Conservation (phyloP, 2,113 vertebrate species). For the Arvicanthis niloticus region DNA sequence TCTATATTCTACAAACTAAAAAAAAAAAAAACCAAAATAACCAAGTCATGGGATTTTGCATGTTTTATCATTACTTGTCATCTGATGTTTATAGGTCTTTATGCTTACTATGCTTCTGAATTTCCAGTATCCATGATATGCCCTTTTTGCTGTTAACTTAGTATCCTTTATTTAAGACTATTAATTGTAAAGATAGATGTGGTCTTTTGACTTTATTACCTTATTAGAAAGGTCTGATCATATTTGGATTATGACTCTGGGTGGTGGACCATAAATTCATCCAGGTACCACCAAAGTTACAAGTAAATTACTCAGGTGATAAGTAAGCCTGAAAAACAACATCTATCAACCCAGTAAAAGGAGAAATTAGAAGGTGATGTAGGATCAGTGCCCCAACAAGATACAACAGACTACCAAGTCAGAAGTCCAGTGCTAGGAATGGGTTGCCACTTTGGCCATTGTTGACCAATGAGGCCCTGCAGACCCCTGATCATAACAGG, state of each 20-base stretch:
- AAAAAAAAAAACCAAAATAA: slow-evolving; percentile 28
- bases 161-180: not conserved
- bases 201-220: not conserved
- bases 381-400: not conserved
- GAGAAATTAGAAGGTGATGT: not conserved
- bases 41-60: not conserved
- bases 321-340: not conserved
- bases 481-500: not conserved
- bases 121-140: not conserved
- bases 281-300: not conserved
- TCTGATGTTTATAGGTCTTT: not conserved
- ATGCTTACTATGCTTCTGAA: not conserved
- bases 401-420: not conserved
- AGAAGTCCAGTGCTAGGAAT: not conserved
- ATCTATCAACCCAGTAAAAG: not conserved
- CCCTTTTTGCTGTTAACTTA: not conserved
- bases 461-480: not conserved
- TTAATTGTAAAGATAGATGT: not conserved
- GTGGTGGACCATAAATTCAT: not conserved
- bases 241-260: not conserved
- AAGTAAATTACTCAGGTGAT: not conserved
- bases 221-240: not conserved
- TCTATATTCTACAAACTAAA: not conserved
- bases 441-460: not conserved
- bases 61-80: not conserved